A percentile compares a stretch with the other conserved stretches of the same genome.
phyloP scores from a whole-genome alignment of 2,797 vertebrate species.

The Otolemur crassicaudatus region DNA sequence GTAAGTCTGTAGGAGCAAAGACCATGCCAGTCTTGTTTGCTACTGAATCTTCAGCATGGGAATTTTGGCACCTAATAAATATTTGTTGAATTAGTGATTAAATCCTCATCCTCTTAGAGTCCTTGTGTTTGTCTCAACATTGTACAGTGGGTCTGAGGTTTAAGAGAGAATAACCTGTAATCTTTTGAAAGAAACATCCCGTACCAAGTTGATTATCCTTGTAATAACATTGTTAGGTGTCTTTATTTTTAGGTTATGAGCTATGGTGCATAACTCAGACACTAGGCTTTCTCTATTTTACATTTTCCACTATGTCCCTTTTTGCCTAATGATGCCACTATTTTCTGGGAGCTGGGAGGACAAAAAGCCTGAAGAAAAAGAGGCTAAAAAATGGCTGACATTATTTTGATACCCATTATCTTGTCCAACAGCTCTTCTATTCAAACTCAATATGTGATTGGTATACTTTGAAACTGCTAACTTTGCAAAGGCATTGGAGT shows the following conservation, averaged over 20 bases:
- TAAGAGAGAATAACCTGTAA: not conserved
- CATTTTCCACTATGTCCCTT: not conserved
- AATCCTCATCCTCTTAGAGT: not conserved
- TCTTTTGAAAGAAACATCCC: conserved; percentile 2
- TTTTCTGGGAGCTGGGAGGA: not conserved
- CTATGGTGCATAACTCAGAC: not conserved
- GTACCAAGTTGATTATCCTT: not conserved
- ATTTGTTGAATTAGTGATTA: conserved; percentile 26
- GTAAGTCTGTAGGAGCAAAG: not conserved
- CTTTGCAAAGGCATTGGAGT: conserved; percentile 20
- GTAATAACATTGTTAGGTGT: not conserved
- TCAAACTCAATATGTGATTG: not conserved
- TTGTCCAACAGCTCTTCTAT: not conserved
- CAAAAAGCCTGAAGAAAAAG: not conserved
- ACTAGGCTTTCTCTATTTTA: not conserved
- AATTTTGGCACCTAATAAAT: not conserved
- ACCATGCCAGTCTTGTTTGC: conserved; percentile 32
- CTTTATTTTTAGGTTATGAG: conserved; percentile 17
- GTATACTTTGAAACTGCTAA: conserved; percentile 48
- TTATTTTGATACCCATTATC: not conserved
- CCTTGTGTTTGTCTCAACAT: not conserved
- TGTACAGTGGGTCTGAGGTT: not conserved
- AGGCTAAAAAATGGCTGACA: conserved; percentile 27
- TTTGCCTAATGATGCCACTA: not conserved
- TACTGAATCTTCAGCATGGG: not conserved